Evolutionary conservation across 2,888 invertebrate genomes (phyloP), one percentile per base, ranked within the genome.

Genomic region (Elmis aenea): DNA sequence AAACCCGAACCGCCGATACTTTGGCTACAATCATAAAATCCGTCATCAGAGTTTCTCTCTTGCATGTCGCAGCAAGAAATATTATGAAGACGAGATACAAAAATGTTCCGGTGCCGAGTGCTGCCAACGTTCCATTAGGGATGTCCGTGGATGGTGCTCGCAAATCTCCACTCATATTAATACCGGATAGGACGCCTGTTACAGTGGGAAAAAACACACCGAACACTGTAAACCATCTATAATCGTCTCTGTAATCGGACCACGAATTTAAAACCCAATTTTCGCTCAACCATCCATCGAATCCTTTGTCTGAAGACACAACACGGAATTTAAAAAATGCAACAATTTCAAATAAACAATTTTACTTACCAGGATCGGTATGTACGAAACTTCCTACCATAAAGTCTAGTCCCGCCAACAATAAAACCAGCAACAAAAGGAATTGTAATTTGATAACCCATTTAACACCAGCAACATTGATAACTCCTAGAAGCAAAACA

Each of bases 191-290:
- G 45, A 97, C 89, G 9, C 97, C 97, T 26, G 96, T 95, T 13
- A 96, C 90, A 1, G 96, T 94, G 8, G 96, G 95, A 65, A 97
- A 97, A 69, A 96, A 96, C 2, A 97, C 90, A 15, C 96, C 96
- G 68, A 96, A 94, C 22, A 95, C 92, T 30, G 86, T 87, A 69
- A 96, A 96, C 88, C 95, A 96, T 41, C 83, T 85, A 57, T 93
- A 85, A 5, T 81, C 83, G 33, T 83, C 76, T 32, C 77, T 74
- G 68, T 89, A 94, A 32, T 77, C 72, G 0, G 92, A 77, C 72
- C 84, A 85, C 23, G 88, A 79, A 63, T 95, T 95, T 52, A 85
- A 80, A 33, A 73, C 71, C 51, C 94, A 77, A 57, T 88, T 88
- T 8, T 78, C 80, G 46, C 80, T 77, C 2, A 81, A 73, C 86